Base-by-base conservation (phyloP, 2,888 invertebrate genomes). In the Melanophora roralis region DNA sequence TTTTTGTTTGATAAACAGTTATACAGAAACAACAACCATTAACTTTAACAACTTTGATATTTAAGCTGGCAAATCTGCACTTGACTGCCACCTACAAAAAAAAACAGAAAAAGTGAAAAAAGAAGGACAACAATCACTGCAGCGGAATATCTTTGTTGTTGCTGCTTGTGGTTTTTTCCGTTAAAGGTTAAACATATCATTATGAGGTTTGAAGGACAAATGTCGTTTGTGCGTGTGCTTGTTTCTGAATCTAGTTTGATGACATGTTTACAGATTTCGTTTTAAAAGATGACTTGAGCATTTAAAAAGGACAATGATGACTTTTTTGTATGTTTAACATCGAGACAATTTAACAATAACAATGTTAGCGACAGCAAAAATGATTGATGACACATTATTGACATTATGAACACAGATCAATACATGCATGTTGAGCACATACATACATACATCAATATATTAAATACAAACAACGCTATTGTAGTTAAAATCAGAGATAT, bases 371-470 rank as follows among this genome's bases (percentile, higher is more conserved):
- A 51, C 64, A 76, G 65, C 64, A 82, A 75, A 83, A 79, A 87
- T 87, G 87, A 87, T 87, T 88, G 87, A 87, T 87, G 87, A 84
- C 85, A 86, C 83, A 85, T 87, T 88, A 87, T 88, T 88, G 87
- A 86, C 83, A 80, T 79, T 78, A 82, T 73, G 62, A 76, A 73
- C 32, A 74, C 68, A 78, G 60, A 65, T 65, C 55, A 80, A 71
- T 59, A 21, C 23, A 78, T 57, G 76, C 72, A 72, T 57, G 43
- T 51, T 5, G 47, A 34, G 19, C 9, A 43, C 1, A 14, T 27
- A 14, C 8, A 6, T 23, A 21, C 36, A 36, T 11, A 40, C 72
- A 45, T 45, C 3, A 27, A 27, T 27, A n/a, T n/a, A n/a, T n/a
- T n/a, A n/a, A n/a, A n/a, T n/a, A n/a, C n/a, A n/a, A 27, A 27